phyloP scores from a whole-genome alignment of 2,888 invertebrate genomes.

The Macrostomum cliftonense region DNA sequence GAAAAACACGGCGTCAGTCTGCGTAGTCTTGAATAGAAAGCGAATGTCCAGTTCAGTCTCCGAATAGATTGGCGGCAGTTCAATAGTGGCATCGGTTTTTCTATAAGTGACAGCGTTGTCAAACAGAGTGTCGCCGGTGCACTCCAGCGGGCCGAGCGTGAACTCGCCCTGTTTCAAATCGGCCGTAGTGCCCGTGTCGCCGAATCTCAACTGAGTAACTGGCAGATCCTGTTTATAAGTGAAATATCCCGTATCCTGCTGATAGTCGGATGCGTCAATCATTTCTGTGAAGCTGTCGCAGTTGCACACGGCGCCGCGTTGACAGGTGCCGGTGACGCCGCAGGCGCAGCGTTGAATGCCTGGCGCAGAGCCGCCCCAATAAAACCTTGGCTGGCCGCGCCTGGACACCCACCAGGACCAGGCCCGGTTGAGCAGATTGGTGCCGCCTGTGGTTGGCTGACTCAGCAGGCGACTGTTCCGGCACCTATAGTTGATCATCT shows the following conservation, averaged over 20 bases:
- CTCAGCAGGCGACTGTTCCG: constrained; percentile 59
- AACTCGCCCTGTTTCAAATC: constrained; percentile 61
- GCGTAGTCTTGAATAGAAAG: constrained; percentile 81
- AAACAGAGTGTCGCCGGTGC: constrained; percentile 44
- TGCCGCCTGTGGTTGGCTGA: constrained; percentile 2
- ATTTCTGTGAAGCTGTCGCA: constrained; percentile 51
- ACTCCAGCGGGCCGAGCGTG: constrained; percentile 11
- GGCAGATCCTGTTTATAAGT: constrained; percentile 57
- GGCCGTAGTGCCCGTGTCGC: constrained; percentile 66
- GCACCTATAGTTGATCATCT: constrained; percentile 68
- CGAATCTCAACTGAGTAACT: constrained; percentile 72
- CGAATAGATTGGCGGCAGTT: constrained; percentile 49
- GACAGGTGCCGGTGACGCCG: constrained; percentile 49
- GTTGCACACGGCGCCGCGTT: constrained; percentile 52
- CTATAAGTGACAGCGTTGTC: constrained; percentile 85
- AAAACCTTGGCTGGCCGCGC: constrained; percentile 79
- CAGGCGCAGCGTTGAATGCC: constrained; percentile 72
- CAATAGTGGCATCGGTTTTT: constrained; percentile 66
- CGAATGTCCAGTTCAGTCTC: constrained; percentile 66
- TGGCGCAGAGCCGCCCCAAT: constrained; percentile 54
- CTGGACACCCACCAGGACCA: constrained; percentile 76
- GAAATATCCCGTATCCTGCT: too few species aligned
- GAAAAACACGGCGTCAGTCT: constrained; percentile 62
- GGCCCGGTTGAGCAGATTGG: constrained; percentile 6
- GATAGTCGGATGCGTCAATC: neutral